phyloP scores from a whole-genome alignment of 2,113 vertebrate genomes.

The Spea bombifrons region DNA sequence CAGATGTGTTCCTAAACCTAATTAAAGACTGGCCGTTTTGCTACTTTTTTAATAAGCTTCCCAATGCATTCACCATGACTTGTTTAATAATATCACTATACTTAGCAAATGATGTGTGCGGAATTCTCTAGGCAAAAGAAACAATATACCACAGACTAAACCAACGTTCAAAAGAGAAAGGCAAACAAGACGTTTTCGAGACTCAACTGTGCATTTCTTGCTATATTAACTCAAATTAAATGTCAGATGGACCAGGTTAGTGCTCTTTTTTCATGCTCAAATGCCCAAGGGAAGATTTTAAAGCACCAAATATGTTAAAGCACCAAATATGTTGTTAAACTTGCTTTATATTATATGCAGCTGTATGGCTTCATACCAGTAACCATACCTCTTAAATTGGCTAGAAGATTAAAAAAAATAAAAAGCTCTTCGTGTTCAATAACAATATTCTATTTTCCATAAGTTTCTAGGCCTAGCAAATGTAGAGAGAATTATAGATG shows the following conservation, averaged over 20 bases:
- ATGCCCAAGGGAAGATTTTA: conserved; percentile 75
- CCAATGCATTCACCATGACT: not conserved
- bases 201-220: conserved; percentile 68
- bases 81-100: conserved; percentile 12
- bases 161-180: conserved; percentile 67
- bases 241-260: conserved; percentile 72
- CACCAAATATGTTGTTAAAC: conserved; percentile 74
- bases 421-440: conserved; percentile 38
- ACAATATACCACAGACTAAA: conserved; percentile 56
- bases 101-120: conserved; percentile 2
- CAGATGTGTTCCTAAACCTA: no score
- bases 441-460: conserved; percentile 57
- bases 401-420: conserved; percentile 21
- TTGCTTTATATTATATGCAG: conserved; percentile 76
- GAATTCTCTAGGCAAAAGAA: conserved; percentile 54
- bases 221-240: conserved; percentile 71
- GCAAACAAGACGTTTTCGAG: conserved; percentile 60
- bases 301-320: conserved; percentile 74
- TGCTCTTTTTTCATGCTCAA: conserved; percentile 78
- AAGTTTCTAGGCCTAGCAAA: conserved; percentile 51
- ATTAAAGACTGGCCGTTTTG: no score
- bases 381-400: conserved; percentile 67
- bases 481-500: conserved; percentile 50
- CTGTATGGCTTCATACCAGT: conserved; percentile 74
- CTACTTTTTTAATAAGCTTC: no score